Percentiles rank a stretch among this genome's conserved stretches.
These are phyloP conservation scores for Epinephelus fuscoguttatus DNA, from an alignment of 2,113 vertebrate genomes.

Conservation along the genomic window DNA sequence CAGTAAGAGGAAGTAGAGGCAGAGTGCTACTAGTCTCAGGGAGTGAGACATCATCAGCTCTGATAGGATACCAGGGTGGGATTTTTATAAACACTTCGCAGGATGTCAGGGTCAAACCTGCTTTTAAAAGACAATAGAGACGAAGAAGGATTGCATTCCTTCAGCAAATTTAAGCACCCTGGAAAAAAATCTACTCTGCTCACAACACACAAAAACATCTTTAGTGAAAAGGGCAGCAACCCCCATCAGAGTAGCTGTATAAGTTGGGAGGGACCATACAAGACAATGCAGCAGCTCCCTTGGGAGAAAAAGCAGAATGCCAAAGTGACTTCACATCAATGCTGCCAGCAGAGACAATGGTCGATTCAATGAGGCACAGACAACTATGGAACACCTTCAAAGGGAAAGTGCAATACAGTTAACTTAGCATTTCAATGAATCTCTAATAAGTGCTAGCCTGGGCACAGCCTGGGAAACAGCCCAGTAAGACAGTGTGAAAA, in stretches of 20 bases:
- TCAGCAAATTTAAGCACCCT: constrained; percentile 26
- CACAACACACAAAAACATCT: constrained; percentile 25
- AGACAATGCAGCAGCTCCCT: constrained; percentile 65
- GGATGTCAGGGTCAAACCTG: constrained; percentile 40
- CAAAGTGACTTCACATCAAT: constrained; percentile 64
- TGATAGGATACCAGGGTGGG: constrained; percentile 61
- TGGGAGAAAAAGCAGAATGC: constrained; percentile 41
- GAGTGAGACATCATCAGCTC: constrained; percentile 41
- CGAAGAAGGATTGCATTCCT: constrained; percentile 50
- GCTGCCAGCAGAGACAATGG: constrained; percentile 56
- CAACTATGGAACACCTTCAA: constrained; percentile 56
- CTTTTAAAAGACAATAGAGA: constrained; percentile 49
- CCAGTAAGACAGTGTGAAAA: constrained; percentile 16
- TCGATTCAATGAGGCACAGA: constrained; percentile 50
- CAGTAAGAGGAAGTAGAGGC: constrained; percentile 58
- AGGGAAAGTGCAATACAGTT: constrained; percentile 53
- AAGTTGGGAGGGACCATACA: constrained; percentile 32
- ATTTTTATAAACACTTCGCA: constrained; percentile 38
- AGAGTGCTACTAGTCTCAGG: constrained; percentile 20
- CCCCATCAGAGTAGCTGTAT: constrained; percentile 47
- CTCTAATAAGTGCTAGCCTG: constrained; percentile 34
- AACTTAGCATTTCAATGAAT: constrained; percentile 78
- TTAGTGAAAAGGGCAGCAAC: constrained; percentile 54
- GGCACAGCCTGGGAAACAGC: constrained; percentile 21
- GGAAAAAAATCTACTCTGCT: constrained; percentile 16